Base-by-base conservation (phyloP, 2,113 vertebrate genomes). In the Ictalurus punctatus region DNA sequence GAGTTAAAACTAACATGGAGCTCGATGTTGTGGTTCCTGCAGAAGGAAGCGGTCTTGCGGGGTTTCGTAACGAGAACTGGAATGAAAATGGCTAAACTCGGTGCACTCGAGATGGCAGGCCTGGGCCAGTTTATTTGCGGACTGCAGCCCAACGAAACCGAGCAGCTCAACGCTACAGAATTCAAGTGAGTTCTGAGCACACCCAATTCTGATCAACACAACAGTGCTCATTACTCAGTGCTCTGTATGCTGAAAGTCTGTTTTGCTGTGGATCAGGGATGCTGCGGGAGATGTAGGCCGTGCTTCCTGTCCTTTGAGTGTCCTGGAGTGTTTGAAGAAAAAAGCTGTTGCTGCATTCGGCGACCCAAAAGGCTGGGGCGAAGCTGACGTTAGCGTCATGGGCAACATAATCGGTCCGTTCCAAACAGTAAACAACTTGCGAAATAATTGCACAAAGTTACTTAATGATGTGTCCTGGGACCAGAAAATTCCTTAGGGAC, bases 61-160 rank as follows among this genome's bases (percentile, higher is more conserved):
- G 90, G 67, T 9, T 92, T 91, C 34, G n/a, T 90, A 30, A 73
- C 37, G 14, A 25, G 86, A 13, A 91, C 91, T 87, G 90, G 88
- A 48, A 79, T 93, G 86, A 92, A 61, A 8, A 89, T 65, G 0
- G 0, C 83, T 80, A 59, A 79, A 44, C 91, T 96, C 52, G 88
- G 61, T 21, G 89, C 86, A 6, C 7, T 91, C 37, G 93, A 95
- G 16, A 91, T 96, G 84, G 89, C 92, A 0, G 86, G 89, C 14
- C 89, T 96, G 87, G 87, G 91, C 86, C 89, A 86, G 81, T 95
- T 96, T 88, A 92, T 96, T 85, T 96, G 95, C 88, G 95, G 95
- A 44, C 89, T 96, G 9, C 92, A 82, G 86, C 17, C 91, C 37
- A 23, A 27, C 0, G 93, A 96, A 89, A 90, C 92, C 17, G 0